A percentile compares a stretch with the other conserved stretches of the same genome.
Evolutionary conservation across 2,888 invertebrate genomes (phyloP).

Genomic region (Tipula vernalis): DNA sequence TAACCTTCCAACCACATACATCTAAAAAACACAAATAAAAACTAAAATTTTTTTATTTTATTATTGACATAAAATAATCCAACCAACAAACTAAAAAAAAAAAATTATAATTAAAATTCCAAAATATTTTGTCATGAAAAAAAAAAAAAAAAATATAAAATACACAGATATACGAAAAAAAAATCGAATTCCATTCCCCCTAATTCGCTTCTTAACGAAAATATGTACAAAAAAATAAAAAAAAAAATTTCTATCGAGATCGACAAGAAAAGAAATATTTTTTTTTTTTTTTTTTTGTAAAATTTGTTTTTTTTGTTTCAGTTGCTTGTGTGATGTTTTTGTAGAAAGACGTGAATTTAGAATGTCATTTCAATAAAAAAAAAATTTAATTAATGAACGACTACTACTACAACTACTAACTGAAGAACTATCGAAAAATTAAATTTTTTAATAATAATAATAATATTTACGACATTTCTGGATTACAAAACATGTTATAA

Average conservation of each 20-base stretch:
- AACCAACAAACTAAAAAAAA: neutral
- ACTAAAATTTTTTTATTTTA: neutral
- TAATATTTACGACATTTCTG: neutral
- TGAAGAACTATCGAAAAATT: neutral
- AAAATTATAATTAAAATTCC: neutral
- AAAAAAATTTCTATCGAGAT: conserved; percentile 9
- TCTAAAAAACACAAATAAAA: neutral
- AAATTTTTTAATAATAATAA: neutral
- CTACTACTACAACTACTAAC: neutral
- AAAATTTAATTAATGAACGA: neutral
- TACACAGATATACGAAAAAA: neutral
- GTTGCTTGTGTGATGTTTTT: conserved; percentile 6
- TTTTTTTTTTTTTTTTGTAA: neutral
- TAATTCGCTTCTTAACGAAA: neutral
- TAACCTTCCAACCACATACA: neutral
- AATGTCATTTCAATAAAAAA: neutral
- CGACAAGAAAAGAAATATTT: conserved; percentile 7
- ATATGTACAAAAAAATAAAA: neutral
- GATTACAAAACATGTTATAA: neutral
- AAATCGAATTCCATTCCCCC: conserved; percentile 1
- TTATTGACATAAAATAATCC: neutral
- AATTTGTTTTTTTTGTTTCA: neutral
- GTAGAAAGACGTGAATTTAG: neutral
- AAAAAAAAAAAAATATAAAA: neutral
- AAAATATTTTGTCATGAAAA: conserved; percentile 1